Percentiles rank a stretch among this genome's conserved stretches.
Evolutionary conservation across 2,888 invertebrate species (phyloP).

Genomic region (Pycnomerus fuliginosus): DNA sequence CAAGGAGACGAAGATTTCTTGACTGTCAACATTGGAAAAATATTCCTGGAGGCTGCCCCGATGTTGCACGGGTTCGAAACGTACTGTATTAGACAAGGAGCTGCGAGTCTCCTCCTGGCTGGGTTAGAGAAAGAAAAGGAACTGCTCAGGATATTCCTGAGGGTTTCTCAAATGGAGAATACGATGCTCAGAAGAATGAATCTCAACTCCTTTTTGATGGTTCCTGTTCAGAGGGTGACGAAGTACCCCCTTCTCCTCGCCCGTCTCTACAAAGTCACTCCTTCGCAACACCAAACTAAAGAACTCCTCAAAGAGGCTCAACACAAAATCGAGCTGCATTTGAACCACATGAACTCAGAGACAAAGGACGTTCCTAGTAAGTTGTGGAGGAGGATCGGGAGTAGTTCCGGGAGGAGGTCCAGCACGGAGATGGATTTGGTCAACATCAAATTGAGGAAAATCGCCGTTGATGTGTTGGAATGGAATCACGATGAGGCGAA

Average conservation of each 20-base stretch:
- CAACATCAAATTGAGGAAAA: conserved; percentile 86
- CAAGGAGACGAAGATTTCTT: conserved; percentile 81
- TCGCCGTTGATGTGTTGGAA: conserved; percentile 89
- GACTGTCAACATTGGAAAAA: conserved; percentile 86
- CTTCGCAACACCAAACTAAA: conserved; percentile 76
- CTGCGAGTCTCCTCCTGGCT: conserved; percentile 82
- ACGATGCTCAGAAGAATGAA: conserved; percentile 91
- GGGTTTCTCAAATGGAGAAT: conserved; percentile 97
- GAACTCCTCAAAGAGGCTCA: conserved; percentile 85
- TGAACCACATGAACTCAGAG: conserved; percentile 92
- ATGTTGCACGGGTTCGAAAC: conserved; percentile 95
- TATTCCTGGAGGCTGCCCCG: conserved; percentile 85
- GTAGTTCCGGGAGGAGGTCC: conserved; percentile 65
- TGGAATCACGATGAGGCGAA: conserved; percentile 94
- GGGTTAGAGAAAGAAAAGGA: conserved; percentile 95
- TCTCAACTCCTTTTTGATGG: conserved; percentile 96
- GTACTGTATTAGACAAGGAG: conserved; percentile 91
- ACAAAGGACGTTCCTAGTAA: conserved; percentile 89
- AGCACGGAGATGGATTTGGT: conserved; percentile 85
- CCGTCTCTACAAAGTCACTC: conserved; percentile 87
- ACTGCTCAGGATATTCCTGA: conserved; percentile 86
- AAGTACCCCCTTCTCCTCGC: conserved; percentile 93
- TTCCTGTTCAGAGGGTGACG: conserved; percentile 95
- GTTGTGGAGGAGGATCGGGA: conserved; percentile 85
- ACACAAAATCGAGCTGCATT: conserved; percentile 87